Evolutionary conservation across 1,140 invertebrate species (phyloP), one percentile per base, ranked within the genome.

Genomic region (Platyscapa corneri): DNA sequence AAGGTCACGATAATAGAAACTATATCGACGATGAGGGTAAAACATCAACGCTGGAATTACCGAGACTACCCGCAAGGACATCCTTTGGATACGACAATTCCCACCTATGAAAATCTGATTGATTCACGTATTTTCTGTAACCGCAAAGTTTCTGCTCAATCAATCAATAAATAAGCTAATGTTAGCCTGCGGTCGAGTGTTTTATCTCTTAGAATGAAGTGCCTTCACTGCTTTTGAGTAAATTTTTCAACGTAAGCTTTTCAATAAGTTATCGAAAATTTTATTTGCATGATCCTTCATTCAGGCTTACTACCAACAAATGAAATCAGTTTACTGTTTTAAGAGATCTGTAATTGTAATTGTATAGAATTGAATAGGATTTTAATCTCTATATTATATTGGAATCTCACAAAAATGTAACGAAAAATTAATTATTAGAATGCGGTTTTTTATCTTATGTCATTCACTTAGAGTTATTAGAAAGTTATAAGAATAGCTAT

Each of bases 11-110:
- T 75, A 95, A 95, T 82, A 91, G 87, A 12, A 93, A 92, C 20
- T 95, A 93, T 82, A 93, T 92, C 10, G 93, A 94, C 34, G 93
- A 93, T 42, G 94, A 94, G 81, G 94, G 91, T 20, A 90, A 89
- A 67, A 30, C 89, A 14, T 79, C 89, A 46, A 90, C 90, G 3
- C 78, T 93, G 42, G 91, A 93, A 87, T 86, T 93, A 56, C 91
- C 93, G 0, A 83, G 91, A 88, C 82, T 93, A 80, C 88, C 91
- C 34, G 87, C 89, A 0, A 90, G 89, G 74, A 88, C 88, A 0
- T 85, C 81, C 18, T 67, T 79, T 16, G 70, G 87, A 32, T 81
- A 85, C 37, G 88, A 90, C 34, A 88, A 89, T 75, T 90, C 89
- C 8, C 46, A 84, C 64, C 74, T 84, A 0, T 87, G 53, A 83